A percentile compares a stretch with the other conserved stretches of the same genome.
These are phyloP conservation scores for Uria aalge DNA, from an alignment of 2,113 vertebrate genomes.

Conservation along the genomic window DNA sequence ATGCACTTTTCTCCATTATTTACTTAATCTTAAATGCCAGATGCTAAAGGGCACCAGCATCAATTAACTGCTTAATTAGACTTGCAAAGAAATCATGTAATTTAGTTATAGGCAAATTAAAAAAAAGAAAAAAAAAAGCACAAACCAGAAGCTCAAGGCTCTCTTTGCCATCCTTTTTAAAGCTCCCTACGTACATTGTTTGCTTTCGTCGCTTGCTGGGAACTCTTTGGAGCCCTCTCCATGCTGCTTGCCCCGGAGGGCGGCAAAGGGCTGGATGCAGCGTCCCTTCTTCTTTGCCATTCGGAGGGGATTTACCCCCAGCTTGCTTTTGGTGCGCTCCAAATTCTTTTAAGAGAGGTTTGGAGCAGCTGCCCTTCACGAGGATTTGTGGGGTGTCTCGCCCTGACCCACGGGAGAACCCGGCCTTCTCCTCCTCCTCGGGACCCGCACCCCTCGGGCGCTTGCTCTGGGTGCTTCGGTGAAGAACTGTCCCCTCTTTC, in stretches of 20 bases:
- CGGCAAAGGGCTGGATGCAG: background rate
- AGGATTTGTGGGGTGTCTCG: background rate
- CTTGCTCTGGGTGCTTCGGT: background rate
- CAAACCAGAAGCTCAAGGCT: slow-evolving; percentile 8
- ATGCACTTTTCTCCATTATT: slow-evolving; percentile 31
- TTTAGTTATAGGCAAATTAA: slow-evolving; percentile 34
- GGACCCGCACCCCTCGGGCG: rapidly evolving
- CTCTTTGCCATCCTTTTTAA: slow-evolving; percentile 11
- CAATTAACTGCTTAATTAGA: slow-evolving; percentile 70
- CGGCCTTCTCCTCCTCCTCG: background rate
- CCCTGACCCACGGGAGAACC: background rate
- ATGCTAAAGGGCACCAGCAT: slow-evolving; percentile 62
- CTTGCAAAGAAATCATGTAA: slow-evolving; percentile 58
- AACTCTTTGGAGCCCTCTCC: background rate
- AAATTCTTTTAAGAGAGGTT: background rate
- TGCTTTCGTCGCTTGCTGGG: background rate
- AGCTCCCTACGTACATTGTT: background rate
- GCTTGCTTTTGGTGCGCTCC: background rate
- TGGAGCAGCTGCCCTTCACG: background rate
- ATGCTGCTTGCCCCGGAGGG: background rate
- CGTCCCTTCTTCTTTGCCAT: background rate
- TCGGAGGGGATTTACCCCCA: background rate
- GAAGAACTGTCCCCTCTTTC: background rate
- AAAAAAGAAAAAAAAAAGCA: background rate
- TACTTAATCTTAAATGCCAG: slow-evolving; percentile 67